Evolutionary conservation across 2,113 vertebrate genomes (phyloP).

Genomic region (Sinocyclocheilus anophthalmus): DNA sequence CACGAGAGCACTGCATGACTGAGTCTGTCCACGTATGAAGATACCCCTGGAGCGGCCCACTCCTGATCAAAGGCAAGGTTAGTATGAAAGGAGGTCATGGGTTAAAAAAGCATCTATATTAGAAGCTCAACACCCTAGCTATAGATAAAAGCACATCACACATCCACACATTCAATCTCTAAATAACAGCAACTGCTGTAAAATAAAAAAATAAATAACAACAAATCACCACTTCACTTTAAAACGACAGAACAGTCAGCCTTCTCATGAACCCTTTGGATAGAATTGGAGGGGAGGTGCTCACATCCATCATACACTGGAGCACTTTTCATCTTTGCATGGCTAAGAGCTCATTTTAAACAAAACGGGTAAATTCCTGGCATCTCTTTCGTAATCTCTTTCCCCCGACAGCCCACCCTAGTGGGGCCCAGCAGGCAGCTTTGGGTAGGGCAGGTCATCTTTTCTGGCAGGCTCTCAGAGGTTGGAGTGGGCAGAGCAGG

Average conservation of each 20-base stretch:
- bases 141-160: not conserved
- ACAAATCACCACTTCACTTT: not conserved
- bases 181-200: not conserved
- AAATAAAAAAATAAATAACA: not conserved
- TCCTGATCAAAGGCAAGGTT: constrained; percentile 23
- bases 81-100: constrained; percentile 11
- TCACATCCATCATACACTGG: constrained; percentile 16
- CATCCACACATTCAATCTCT: not conserved
- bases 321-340: constrained; percentile 24
- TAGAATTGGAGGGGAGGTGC: not conserved
- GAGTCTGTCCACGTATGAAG: not conserved
- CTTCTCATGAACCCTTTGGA: constrained; percentile 3
- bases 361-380: constrained; percentile 28
- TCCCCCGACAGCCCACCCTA: not conserved
- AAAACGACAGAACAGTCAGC: constrained; percentile 17
- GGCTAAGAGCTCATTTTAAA: constrained; percentile 42
- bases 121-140: not conserved
- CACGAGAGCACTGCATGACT: constrained; percentile 40
- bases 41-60: not conserved
- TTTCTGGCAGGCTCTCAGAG: constrained; percentile 57
- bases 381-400: constrained; percentile 1
- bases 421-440: not conserved
- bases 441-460: constrained; percentile 55
- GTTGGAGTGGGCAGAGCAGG: constrained; percentile 55
- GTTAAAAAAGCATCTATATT: not conserved